A percentile compares a stretch with the other conserved stretches of the same genome.
Conservation (phyloP, 64 coral and sea anemone species). For the Platygyra sinensis region DNA sequence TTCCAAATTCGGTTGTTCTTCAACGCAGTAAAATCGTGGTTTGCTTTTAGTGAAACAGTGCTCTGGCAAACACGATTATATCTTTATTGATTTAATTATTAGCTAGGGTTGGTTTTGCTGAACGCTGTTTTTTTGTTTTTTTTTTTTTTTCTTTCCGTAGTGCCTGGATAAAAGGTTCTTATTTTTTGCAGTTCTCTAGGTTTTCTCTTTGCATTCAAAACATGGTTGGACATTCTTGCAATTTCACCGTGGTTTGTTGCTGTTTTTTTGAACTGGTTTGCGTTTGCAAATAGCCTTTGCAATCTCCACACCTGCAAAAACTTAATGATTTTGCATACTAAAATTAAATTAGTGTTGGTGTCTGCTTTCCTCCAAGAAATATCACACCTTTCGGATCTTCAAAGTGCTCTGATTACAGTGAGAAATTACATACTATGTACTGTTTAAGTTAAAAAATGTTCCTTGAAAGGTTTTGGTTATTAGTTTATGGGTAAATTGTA, state of each 20-base stretch:
- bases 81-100: conserved; percentile 22
- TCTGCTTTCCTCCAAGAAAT: background rate
- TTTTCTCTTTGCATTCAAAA: background rate
- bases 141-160: too few species aligned
- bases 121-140: background rate
- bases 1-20: background rate
- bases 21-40: background rate
- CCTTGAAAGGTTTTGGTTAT: background rate
- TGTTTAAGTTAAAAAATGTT: background rate
- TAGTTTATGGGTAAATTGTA: too few species aligned
- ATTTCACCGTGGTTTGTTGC: background rate
- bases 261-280: background rate
- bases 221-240: background rate
- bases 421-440: background rate
- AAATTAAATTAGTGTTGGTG: background rate
- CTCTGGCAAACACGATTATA: background rate
- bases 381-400: background rate
- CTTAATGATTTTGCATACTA: conserved; percentile 24
- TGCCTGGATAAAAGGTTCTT: background rate
- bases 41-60: background rate
- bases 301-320: conserved; percentile 24
- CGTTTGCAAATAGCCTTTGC: background rate
- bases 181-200: too few species aligned
- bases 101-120: background rate
- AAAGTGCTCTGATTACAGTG: background rate